A percentile compares a stretch with the other conserved stretches of the same genome.
Evolutionary conservation across 1,140 invertebrate genomes (phyloP).

Genomic region (Vollenhovia emeryi): DNA sequence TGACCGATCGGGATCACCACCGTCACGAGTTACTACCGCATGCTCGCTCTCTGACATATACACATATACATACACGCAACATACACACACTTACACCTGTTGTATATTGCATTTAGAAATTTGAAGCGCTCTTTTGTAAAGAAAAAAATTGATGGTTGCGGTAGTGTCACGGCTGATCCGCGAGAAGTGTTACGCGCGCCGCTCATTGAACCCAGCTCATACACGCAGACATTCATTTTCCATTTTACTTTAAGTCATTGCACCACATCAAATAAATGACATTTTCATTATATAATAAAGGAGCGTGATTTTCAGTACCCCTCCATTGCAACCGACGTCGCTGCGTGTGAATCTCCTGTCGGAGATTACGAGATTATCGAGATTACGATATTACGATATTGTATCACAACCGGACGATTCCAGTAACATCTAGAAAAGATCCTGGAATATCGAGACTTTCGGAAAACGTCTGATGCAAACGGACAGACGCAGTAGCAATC

Average conservation of each 20-base stretch:
- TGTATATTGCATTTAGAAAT: conserved; percentile 82
- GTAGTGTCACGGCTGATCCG: conserved; percentile 78
- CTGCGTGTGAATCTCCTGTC: background rate
- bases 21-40: conserved; percentile 73
- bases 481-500: background rate
- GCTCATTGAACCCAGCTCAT: conserved; percentile 85
- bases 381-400: background rate
- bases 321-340: background rate
- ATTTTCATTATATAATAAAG: conserved; percentile 85
- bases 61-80: background rate
- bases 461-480: background rate
- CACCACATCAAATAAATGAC: conserved; percentile 87
- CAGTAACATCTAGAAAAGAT: background rate
- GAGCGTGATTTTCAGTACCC: conserved; percentile 64
- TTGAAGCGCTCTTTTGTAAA: conserved; percentile 69
- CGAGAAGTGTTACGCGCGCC: conserved; percentile 71
- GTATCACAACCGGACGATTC: background rate
- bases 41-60: conserved; percentile 66
- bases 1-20: background rate
- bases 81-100: conserved; percentile 73
- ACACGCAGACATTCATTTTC: conserved; percentile 85
- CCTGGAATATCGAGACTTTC: background rate
- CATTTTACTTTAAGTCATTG: conserved; percentile 87
- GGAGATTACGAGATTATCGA: background rate
- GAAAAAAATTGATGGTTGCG: conserved; percentile 62